These are phyloP conservation scores for Daptonema setosum DNA, from an alignment of 2,888 invertebrate species.

Conservation along the genomic window DNA sequence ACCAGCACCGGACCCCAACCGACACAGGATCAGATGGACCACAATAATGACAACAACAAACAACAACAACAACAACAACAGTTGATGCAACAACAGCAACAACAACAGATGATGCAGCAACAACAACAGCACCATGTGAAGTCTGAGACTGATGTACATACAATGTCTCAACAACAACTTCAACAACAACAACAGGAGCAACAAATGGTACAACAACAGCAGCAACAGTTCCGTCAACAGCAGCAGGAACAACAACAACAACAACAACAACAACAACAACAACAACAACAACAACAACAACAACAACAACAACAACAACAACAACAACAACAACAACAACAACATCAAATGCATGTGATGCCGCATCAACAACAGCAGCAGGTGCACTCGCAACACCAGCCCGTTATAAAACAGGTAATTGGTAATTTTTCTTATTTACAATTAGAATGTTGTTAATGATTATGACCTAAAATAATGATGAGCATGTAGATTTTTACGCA, in stretches of 20 bases:
- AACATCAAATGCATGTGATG: not conserved
- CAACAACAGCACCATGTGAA: conserved; percentile 3
- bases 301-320: not conserved
- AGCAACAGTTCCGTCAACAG: conserved; percentile 4
- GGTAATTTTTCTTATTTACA: too few species aligned
- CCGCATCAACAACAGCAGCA: not conserved
- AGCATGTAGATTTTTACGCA: too few species aligned
- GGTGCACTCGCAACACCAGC: conserved; percentile 2
- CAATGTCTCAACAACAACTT: not conserved
- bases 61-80: too few species aligned
- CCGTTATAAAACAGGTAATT: conserved; percentile 1
- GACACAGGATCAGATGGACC: too few species aligned
- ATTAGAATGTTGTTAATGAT: too few species aligned
- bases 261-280: not conserved
- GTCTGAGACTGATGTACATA: not conserved
- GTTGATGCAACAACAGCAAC: not conserved
- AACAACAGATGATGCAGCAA: not conserved
- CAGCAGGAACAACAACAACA: conserved; percentile 4
- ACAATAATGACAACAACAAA: too few species aligned
- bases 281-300: not conserved
- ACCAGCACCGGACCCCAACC: too few species aligned
- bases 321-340: not conserved
- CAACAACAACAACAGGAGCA: conserved; percentile 2
- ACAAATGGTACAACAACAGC: conserved; percentile 5
- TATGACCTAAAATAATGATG: too few species aligned